Base-by-base conservation (phyloP, 2,888 invertebrate genomes). In the Thereva nobilitata region DNA sequence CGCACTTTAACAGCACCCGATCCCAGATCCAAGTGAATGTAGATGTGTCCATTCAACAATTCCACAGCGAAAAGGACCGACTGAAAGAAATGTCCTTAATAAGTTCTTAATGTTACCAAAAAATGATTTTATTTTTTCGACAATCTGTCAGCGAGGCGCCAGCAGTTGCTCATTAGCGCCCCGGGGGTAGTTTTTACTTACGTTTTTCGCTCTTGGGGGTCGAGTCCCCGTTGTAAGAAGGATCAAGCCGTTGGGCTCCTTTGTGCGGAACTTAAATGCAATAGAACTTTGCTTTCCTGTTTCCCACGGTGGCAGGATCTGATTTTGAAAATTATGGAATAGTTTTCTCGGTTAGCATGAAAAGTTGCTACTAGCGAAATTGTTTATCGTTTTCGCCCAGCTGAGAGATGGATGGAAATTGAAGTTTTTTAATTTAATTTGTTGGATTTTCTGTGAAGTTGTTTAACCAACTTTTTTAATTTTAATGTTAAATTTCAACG, bases 61-160 rank as follows among this genome's bases (percentile, higher is more conserved):
- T 98, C 98, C 72, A 98, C 89, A 2, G 95, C 95, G 77, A 98
- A 93, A 63, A 96, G 87, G 79, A 97, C 96, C 59, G 90, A 88
- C 91, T 93, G 83, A 63, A 57, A 70, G 23, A 23, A 23, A 23
- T 23, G 53, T 47, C 63, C 42, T 40, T 64, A 57, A 65, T 12
- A 40, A 59, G 9, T 9, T 35, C n/a, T 23, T 23, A 23, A 23
- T 23, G 23, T 23, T 23, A 23, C 23, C 23, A 23, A 23, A 23
- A 23, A 23, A 23, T 23, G 23, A 23, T 23, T 23, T 23, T 23
- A 23, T 23, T 23, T 23, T 23, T 23, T 23, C 23, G 23, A 23
- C 23, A 23, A 23, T 23, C 23, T 23, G 23, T 23, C 23, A 23
- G 23, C 23, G 23, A 23, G 23, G 23, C 23, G 23, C 23, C 23